Base-by-base conservation (phyloP, 2,888 invertebrate species). In the Leucoptera coffeella region DNA sequence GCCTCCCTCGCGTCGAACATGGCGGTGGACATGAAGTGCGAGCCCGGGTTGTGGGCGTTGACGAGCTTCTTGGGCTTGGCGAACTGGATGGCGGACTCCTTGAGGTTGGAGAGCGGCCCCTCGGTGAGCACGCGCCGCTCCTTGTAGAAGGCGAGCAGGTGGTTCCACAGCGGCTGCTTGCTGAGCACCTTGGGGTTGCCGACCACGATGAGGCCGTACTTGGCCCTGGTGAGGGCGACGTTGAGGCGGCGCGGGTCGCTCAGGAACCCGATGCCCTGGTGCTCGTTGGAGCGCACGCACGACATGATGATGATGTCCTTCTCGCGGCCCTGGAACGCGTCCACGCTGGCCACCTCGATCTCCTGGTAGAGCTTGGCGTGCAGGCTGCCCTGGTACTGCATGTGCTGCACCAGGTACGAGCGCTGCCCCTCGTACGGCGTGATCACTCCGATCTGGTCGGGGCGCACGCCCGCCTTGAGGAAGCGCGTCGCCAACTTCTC, bases 301-400 rank as follows among this genome's bases (percentile, higher is more conserved):
- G 96, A 96, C 85, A 99, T 90, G 28, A 99, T 94, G 38, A 99
- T 99, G 30, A 97, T 89, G 48, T 99, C 99, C 48, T 99, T 99
- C 50, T 99, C 99, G 25, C 99, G 76, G 0, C 99, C 99, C 58
- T 97, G 96, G 57, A 99, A 99, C 0, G 99, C 99, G 57, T 99
- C 99, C 3, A 99, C 99, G 59, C 95, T 96, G 6, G 97, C 99
- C 1, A 99, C 96, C 64, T 99, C 99, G 29, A 99, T 94, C 50
- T 97, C 96, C 64, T 95, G 87, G 52, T 99, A 99, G 1, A 99
- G 71, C 48, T 96, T 96, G 19, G 93, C 87, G 50, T 97, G 95
- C 29, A 99, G 69, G 8, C 94, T 89, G 8, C 99, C 99, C 50
- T 95, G 96, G 50, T 94, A 94, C 57, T 97, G 96, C 96, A 99